phyloP scores from a whole-genome alignment of 2,797 vertebrate species.

The Podarcis siculus region DNA sequence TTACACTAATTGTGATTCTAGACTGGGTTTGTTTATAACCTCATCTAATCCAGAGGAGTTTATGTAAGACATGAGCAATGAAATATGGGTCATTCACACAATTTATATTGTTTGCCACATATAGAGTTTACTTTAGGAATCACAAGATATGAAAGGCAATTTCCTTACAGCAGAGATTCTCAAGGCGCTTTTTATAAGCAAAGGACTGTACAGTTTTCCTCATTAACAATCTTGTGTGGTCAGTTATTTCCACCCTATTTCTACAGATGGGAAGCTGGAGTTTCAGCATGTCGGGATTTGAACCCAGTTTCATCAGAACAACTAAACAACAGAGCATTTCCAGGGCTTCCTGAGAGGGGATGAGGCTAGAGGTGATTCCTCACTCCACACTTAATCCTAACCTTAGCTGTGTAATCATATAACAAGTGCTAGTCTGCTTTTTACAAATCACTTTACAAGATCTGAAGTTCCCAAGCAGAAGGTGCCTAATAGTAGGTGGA shows the following conservation, averaged over 20 bases:
- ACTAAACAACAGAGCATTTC: background rate
- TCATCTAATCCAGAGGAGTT: conserved; percentile 48
- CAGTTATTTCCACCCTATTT: background rate
- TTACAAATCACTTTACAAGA: background rate
- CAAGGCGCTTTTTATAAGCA: conserved; percentile 16
- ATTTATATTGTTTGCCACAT: conserved; percentile 40
- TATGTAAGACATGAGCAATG: background rate
- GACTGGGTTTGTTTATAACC: conserved; percentile 36
- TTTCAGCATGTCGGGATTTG: background rate
- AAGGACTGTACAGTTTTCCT: background rate
- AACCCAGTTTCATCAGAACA: background rate
- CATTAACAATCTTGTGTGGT: background rate
- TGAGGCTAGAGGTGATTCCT: background rate
- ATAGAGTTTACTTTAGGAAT: conserved; percentile 30
- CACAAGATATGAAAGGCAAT: conserved; percentile 17
- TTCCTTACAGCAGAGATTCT: background rate
- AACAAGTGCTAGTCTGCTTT: background rate
- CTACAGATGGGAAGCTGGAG: background rate
- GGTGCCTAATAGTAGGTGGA: background rate
- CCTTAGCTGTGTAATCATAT: background rate
- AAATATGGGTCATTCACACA: conserved; percentile 28
- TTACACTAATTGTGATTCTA: conserved; percentile 29
- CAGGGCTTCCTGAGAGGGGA: background rate
- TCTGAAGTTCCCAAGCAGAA: background rate
- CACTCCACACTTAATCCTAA: background rate